Evolutionary conservation across 2,797 vertebrate species (phyloP).

Genomic region (Parotocinclus haroldoi): DNA sequence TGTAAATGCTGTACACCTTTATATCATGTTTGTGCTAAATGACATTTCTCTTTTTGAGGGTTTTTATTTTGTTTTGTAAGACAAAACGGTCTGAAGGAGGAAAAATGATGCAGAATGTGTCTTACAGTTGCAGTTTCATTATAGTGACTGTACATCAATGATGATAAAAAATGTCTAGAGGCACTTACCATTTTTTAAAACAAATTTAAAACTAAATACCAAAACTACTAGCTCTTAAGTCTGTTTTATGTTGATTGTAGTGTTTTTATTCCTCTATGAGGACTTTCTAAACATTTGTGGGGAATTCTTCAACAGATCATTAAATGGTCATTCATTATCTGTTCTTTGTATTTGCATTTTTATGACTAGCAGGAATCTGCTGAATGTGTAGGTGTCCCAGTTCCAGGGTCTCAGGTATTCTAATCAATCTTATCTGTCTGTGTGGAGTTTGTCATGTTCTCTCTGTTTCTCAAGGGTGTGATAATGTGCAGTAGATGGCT

Average conservation of each 20-base stretch:
- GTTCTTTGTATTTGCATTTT: slow-evolving; percentile 20
- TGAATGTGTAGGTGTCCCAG: too few species aligned
- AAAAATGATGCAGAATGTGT: slow-evolving; percentile 74
- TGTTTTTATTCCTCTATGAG: slow-evolving; percentile 83
- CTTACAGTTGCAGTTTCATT: slow-evolving; percentile 64
- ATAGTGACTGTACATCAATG: slow-evolving; percentile 64
- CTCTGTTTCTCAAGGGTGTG: too few species aligned
- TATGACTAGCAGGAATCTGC: neutral
- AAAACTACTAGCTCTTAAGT: slow-evolving; percentile 66
- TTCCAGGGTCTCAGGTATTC: too few species aligned
- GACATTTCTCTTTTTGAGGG: slow-evolving; percentile 57
- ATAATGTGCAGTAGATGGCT: too few species aligned
- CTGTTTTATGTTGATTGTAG: slow-evolving; percentile 70
- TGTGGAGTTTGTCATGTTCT: too few species aligned
- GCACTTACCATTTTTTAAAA: slow-evolving; percentile 77
- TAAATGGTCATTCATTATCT: slow-evolving; percentile 76
- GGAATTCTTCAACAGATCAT: slow-evolving; percentile 77
- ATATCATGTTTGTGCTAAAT: slow-evolving; percentile 65
- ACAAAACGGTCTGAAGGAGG: slow-evolving; percentile 74
- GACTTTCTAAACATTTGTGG: slow-evolving; percentile 79
- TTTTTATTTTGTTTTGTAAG: slow-evolving; percentile 90
- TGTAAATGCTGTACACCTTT: slow-evolving; percentile 81
- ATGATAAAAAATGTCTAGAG: slow-evolving; percentile 66
- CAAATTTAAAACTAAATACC: slow-evolving; percentile 61
- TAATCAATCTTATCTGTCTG: too few species aligned